phyloP scores from a whole-genome alignment of 2,797 vertebrate genomes.

The Chelon auratus region DNA sequence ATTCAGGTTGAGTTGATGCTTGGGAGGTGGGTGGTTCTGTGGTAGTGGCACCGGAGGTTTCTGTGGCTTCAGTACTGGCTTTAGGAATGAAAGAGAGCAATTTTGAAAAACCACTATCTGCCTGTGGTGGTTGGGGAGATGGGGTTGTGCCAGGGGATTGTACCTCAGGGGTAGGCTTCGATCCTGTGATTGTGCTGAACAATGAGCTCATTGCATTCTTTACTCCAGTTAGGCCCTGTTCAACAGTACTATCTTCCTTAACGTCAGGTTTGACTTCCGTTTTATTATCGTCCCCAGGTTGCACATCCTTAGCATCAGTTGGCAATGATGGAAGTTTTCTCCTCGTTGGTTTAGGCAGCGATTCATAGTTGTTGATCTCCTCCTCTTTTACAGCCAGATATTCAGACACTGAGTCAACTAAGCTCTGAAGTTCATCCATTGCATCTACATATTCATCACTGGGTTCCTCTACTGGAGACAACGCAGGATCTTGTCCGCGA shows the following conservation, averaged over 20 bases:
- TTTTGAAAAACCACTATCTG: conserved; percentile 84
- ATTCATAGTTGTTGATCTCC: conserved; percentile 91
- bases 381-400: conserved; percentile 96
- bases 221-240: conserved; percentile 82
- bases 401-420: conserved; percentile 95
- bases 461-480: conserved; percentile 84
- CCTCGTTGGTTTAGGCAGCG: conserved; percentile 82
- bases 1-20: conserved; percentile 77
- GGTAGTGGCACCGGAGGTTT: conserved; percentile 52
- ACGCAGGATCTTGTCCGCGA: conserved; percentile 58
- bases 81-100: conserved; percentile 83
- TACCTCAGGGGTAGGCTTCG: conserved; percentile 83
- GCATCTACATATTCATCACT: conserved; percentile 87
- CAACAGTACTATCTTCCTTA: conserved; percentile 75
- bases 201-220: conserved; percentile 91
- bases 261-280: conserved; percentile 57
- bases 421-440: conserved; percentile 92
- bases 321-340: conserved; percentile 78
- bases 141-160: conserved; percentile 66
- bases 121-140: conserved; percentile 68
- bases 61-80: conserved; percentile 77
- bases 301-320: conserved; percentile 38
- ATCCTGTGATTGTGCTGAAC: conserved; percentile 83
- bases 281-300: conserved; percentile 21
- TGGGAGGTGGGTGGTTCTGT: conserved; percentile 52